A percentile compares a stretch with the other conserved stretches of the same genome.
These are phyloP conservation scores for Narcine bancroftii DNA, from an alignment of 2,113 vertebrate genomes.

Conservation along the genomic window DNA sequence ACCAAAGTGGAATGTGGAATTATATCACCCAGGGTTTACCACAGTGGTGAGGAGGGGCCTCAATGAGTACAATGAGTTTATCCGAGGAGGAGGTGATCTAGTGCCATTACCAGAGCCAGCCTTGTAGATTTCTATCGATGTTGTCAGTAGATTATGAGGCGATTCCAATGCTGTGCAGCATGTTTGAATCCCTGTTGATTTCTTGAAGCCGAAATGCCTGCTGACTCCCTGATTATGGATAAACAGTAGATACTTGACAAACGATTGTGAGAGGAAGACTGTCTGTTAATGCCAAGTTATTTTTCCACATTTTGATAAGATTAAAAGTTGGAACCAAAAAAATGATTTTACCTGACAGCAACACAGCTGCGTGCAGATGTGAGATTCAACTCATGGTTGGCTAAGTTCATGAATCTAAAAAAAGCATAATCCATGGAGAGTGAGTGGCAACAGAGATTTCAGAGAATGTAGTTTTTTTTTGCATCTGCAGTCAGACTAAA, in stretches of 20 bases:
- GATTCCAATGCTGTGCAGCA: neutral
- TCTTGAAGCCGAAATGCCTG: neutral
- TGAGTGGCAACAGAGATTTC: neutral
- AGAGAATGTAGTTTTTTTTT: neutral
- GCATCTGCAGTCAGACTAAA: neutral
- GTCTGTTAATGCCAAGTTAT: neutral
- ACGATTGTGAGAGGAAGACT: neutral
- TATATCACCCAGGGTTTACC: too few species aligned
- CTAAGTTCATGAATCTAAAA: neutral
- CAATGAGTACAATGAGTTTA: neutral
- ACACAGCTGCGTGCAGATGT: neutral
- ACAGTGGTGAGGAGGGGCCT: neutral
- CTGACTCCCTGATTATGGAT: neutral
- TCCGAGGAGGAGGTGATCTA: neutral
- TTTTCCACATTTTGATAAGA: constrained; percentile 1
- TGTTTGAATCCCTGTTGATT: neutral
- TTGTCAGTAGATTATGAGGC: neutral
- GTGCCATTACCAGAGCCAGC: neutral
- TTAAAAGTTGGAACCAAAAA: neutral
- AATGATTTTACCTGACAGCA: neutral
- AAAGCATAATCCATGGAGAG: neutral
- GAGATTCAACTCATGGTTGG: neutral
- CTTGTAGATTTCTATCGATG: neutral
- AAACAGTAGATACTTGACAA: neutral
- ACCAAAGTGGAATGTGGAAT: neutral